These are phyloP conservation scores for Paramormyrops hopkinsi DNA, from an alignment of 2,797 vertebrate genomes.

Conservation along the genomic window DNA sequence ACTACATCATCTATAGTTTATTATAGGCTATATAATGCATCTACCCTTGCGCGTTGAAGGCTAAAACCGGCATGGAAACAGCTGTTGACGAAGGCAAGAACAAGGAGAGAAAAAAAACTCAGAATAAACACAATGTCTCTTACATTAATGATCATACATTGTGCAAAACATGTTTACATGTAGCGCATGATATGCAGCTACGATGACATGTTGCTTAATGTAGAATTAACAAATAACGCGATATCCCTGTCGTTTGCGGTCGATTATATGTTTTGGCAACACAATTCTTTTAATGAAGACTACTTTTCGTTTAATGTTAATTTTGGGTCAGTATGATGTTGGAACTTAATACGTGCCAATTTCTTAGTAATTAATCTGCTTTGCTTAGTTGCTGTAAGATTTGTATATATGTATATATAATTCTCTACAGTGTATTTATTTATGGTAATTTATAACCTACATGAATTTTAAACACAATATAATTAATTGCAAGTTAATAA, in stretches of 20 bases:
- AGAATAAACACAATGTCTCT: neutral
- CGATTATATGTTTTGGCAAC: neutral
- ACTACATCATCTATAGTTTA: neutral
- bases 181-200: neutral
- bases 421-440: neutral
- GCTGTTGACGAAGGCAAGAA: neutral
- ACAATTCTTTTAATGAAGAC: neutral
- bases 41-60: neutral
- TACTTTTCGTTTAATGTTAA: slow-evolving; percentile 5
- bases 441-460: neutral
- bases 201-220: neutral
- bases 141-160: neutral
- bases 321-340: neutral
- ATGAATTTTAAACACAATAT: neutral
- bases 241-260: neutral
- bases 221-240: neutral
- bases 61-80: neutral
- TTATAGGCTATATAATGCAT: neutral
- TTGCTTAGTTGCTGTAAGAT: neutral
- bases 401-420: neutral
- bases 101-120: neutral
- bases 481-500: neutral
- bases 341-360: neutral
- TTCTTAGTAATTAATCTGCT: neutral
- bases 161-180: neutral